These are phyloP conservation scores for Eublepharis macularius DNA, from an alignment of 2,113 vertebrate genomes.

Conservation along the genomic window DNA sequence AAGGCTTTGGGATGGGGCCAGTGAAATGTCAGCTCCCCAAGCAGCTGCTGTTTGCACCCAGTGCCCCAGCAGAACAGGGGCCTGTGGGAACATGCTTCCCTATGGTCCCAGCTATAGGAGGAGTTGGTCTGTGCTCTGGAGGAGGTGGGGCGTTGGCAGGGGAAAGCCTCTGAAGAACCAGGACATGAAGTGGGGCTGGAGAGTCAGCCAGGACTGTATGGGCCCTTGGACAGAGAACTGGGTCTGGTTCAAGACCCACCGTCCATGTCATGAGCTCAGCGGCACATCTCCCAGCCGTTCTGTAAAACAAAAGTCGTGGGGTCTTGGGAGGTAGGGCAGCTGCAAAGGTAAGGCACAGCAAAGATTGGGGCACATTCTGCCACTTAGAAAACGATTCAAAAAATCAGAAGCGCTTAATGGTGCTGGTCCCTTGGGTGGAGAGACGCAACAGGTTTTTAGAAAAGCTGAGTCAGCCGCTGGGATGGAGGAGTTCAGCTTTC, in stretches of 20 bases:
- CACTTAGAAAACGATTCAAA: neutral
- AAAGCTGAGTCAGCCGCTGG: too few species aligned
- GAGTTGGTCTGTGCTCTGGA: neutral
- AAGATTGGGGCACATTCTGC: neutral
- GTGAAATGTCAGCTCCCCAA: constrained; percentile 69
- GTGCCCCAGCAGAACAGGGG: neutral
- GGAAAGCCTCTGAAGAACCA: neutral
- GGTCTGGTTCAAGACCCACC: neutral
- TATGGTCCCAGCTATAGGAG: neutral
- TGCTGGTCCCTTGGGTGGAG: neutral
- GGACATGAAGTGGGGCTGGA: neutral
- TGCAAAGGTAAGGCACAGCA: neutral
- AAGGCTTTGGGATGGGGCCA: constrained; percentile 72
- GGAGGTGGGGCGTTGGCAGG: neutral
- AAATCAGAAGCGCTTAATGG: neutral
- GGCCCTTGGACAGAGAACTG: neutral
- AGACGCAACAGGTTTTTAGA: too few species aligned
- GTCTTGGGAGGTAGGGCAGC: neutral
- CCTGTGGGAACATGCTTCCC: neutral
- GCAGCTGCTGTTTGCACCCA: constrained; percentile 24
- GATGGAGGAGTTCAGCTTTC: neutral
- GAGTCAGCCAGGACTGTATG: too few species aligned
- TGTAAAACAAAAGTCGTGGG: neutral
- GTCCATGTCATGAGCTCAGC: too few species aligned
- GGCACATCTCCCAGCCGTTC: neutral